Conservation (phyloP, 2,113 vertebrate species). For the Chaenocephalus aceratus region DNA sequence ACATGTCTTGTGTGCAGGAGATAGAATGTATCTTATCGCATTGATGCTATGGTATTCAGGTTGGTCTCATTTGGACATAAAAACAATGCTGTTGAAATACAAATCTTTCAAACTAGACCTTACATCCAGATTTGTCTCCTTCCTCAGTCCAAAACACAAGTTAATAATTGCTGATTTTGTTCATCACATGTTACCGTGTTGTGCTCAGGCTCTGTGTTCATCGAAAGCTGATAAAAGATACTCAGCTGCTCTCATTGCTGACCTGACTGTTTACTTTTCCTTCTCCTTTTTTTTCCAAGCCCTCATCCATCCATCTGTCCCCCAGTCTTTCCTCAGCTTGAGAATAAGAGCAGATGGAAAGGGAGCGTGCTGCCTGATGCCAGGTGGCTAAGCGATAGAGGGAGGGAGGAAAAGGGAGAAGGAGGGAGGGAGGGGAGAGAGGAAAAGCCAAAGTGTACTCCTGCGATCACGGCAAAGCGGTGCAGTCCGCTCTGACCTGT, state of each 20-base stretch:
- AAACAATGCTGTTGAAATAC: constrained; percentile 6
- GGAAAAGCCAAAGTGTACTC: constrained; percentile 43
- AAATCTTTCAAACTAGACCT: constrained; percentile 1
- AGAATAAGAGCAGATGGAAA: constrained; percentile 78
- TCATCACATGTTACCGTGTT: not conserved
- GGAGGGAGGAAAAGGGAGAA: constrained; percentile 17
- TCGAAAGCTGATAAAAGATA: constrained; percentile 65
- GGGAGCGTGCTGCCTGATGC: constrained; percentile 40
- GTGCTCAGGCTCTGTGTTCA: constrained; percentile 35
- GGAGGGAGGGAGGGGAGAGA: constrained; percentile 29
- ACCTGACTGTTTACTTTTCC: constrained; percentile 78
- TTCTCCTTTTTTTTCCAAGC: constrained; percentile 61
- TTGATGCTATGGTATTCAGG: constrained; percentile 2
- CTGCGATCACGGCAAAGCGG: constrained; percentile 45
- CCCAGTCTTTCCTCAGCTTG: constrained; percentile 61
- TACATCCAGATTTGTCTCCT: constrained; percentile 7
- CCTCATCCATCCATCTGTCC: constrained; percentile 65
- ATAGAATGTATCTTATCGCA: not conserved
- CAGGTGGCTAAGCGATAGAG: constrained; percentile 61
- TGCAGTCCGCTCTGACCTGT: constrained; percentile 59
- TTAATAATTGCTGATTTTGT: constrained; percentile 52
- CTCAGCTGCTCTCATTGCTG: constrained; percentile 47
- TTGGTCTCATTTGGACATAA: constrained; percentile 15
- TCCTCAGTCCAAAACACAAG: constrained; percentile 12
- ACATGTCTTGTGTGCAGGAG: constrained; percentile 35